These are phyloP conservation scores for Pristiophorus japonicus DNA, from an alignment of 2,113 vertebrate genomes.

Conservation along the genomic window DNA sequence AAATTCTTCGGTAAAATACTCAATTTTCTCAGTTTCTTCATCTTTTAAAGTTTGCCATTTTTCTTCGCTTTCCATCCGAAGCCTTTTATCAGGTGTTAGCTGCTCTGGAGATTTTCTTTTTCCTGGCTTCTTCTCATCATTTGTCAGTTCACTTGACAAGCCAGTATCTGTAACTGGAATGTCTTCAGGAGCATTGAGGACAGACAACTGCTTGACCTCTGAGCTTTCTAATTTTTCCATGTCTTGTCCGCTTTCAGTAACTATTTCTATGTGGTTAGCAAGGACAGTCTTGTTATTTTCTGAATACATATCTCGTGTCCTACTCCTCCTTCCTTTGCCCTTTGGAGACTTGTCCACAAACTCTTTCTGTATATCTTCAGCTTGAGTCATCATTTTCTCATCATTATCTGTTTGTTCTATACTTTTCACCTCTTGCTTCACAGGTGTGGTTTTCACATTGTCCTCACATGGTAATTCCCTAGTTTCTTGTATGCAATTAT, in stretches of 20 bases:
- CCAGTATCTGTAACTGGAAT: conserved; percentile 62
- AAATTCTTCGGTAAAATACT: conserved; percentile 49
- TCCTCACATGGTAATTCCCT: not conserved
- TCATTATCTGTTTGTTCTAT: conserved; percentile 60
- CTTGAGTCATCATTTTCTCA: conserved; percentile 56
- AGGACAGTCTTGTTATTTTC: conserved; percentile 59
- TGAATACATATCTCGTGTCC: conserved; percentile 60
- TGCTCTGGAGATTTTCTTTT: conserved; percentile 79
- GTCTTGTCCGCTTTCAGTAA: conserved; percentile 50
- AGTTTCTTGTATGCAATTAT: not conserved
- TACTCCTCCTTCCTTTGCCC: conserved; percentile 68
- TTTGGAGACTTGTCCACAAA: conserved; percentile 66
- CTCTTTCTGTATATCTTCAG: conserved; percentile 60
- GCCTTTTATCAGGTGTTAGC: conserved; percentile 70
- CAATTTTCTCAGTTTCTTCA: conserved; percentile 56
- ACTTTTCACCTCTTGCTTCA: conserved; percentile 58
- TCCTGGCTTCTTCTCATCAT: conserved; percentile 60
- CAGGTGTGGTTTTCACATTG: not conserved
- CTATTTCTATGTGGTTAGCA: conserved; percentile 51
- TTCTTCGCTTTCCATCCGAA: conserved; percentile 62
- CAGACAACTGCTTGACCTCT: conserved; percentile 54
- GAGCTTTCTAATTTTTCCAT: conserved; percentile 52
- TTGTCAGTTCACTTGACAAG: conserved; percentile 57
- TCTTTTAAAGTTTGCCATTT: conserved; percentile 56
- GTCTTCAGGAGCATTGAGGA: conserved; percentile 49